Percentiles rank a stretch among this genome's conserved stretches.
Evolutionary conservation across 2,888 invertebrate genomes (phyloP).

Genomic region (Lasioglossum zephyrum): DNA sequence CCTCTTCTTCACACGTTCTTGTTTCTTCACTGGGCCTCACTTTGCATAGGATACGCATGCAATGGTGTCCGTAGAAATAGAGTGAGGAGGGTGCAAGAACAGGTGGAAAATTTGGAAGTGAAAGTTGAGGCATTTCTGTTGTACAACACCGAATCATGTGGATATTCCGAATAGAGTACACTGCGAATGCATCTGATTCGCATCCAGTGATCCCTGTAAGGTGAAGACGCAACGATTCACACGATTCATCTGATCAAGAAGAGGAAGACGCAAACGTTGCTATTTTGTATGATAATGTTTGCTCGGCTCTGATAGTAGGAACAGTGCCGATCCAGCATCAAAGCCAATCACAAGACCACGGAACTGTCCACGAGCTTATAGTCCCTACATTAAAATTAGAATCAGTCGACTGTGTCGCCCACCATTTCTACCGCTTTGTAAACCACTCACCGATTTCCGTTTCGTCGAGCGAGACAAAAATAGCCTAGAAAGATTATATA

Average conservation of each 20-base stretch:
- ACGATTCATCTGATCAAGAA: not conserved
- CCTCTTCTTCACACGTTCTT: not conserved
- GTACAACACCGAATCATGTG: not conserved
- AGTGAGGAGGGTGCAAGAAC: constrained; percentile 7
- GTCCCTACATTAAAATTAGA: constrained; percentile 39
- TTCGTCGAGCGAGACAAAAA: not conserved
- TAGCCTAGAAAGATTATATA: constrained; percentile 3
- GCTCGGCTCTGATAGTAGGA: constrained; percentile 41
- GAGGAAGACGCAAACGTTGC: not conserved
- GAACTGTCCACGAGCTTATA: constrained; percentile 60
- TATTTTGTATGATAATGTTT: constrained; percentile 22
- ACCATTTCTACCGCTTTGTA: constrained; percentile 54
- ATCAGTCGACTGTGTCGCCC: constrained; percentile 33
- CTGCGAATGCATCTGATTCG: not conserved
- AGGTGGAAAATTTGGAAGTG: not conserved
- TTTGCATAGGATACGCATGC: not conserved
- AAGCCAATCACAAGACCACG: constrained; percentile 41
- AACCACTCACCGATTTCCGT: constrained; percentile 25
- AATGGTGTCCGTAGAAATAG: not conserved
- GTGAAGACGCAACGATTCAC: not conserved
- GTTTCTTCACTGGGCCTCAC: not conserved
- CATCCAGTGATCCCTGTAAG: not conserved
- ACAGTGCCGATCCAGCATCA: constrained; percentile 14
- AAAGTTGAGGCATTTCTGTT: not conserved
- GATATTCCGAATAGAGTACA: not conserved